Base-by-base conservation (phyloP, 2,797 vertebrate species). In the Orientallactaga sibirica region DNA sequence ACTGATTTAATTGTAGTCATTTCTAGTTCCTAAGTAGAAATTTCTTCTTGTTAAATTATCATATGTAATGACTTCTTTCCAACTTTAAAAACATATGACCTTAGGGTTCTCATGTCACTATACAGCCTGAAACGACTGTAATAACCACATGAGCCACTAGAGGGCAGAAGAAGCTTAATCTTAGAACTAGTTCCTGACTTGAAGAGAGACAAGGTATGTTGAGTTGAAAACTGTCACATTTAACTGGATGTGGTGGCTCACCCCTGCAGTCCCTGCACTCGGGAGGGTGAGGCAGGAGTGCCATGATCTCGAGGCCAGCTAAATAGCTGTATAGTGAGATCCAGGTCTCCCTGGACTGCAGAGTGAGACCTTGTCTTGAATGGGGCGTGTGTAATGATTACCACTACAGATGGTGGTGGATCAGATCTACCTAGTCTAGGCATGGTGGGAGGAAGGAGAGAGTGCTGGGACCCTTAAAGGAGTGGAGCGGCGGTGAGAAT, bases 61-160 rank as follows among this genome's bases (percentile, higher is more conserved):
- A 85, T 12, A 52, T 88, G 80, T 73, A 79, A 73, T 19, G 43
- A 29, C 14, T 77, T 81, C 70, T 29, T 71, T 84, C 10, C 61
- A 78, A 22, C 58, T 15, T 5, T 62, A 22, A 86, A 61, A 15
- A 55, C 52, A 0, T 20, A 25, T 9, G n/a, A 29, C 48, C 19
- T 74, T 68, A 33, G 33, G 14, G 8, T 79, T 70, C 3, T 15
- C 71, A 27, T 41, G 29, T 73, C 61, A 22, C 20, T 84, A 37
- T 37, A 37, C 33, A 62, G 10, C 11, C 33, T 16, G 24, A 29
- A 55, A 8, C 66, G 33, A 24, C 2, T 90, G 37, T 76, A 81
- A 61, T 85, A 92, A 33, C 81, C 29, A 48, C 0, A 55, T 9
- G 3, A 52, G 78, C 94, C 95, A 91, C 77, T 61, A 95, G 92